Conservation (phyloP, 2,113 vertebrate species). For the Corvus moneduloides region DNA sequence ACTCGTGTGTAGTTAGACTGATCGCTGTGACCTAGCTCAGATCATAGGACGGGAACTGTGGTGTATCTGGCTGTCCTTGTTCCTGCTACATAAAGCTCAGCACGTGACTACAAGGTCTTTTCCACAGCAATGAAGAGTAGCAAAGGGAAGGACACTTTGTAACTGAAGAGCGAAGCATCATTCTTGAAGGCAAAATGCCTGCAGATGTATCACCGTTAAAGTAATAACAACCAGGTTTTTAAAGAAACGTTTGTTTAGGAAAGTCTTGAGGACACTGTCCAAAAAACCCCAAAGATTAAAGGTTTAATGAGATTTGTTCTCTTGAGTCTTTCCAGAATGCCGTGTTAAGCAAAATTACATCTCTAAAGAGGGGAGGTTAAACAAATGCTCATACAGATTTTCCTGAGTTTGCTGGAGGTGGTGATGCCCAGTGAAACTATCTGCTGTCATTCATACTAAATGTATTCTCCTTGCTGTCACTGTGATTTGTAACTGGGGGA, state of each 20-base stretch:
- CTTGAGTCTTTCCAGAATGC: neutral
- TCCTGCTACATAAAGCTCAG: neutral
- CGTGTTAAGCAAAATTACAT: neutral
- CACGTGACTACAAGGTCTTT: accelerated
- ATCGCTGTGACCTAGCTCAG: neutral
- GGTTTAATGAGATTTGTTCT: neutral
- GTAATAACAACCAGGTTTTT: neutral
- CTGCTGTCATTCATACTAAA: neutral
- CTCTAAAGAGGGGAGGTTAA: neutral
- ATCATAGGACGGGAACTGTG: accelerated
- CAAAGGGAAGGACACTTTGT: neutral
- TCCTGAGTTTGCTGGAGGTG: neutral
- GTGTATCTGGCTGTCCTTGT: neutral
- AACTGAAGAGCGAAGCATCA: neutral
- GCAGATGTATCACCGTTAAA: neutral
- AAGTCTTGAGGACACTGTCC: neutral
- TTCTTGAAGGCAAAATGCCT: neutral
- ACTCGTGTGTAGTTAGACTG: accelerated
- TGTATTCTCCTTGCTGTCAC: neutral
- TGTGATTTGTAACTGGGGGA: neutral
- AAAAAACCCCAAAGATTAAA: neutral
- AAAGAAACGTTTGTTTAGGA: neutral
- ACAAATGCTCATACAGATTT: neutral
- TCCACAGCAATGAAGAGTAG: neutral
- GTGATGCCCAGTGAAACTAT: neutral